These are phyloP conservation scores for Sarcophaga peregrina DNA, from an alignment of 1,140 invertebrate species.

Conservation along the genomic window DNA sequence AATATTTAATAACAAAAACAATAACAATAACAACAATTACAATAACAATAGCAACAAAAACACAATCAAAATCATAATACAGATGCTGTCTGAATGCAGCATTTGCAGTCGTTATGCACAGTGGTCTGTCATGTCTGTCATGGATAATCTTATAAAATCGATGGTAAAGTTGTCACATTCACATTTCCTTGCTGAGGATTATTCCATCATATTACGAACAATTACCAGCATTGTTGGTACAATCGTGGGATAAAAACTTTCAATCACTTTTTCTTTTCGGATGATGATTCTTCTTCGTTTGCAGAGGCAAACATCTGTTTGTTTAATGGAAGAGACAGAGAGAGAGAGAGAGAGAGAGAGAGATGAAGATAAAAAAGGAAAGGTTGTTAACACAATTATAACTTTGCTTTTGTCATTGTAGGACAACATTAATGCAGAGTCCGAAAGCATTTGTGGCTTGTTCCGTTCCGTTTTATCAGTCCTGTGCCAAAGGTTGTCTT, in stretches of 20 bases:
- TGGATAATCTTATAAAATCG: not conserved
- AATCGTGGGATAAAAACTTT: not conserved
- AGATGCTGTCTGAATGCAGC: not conserved
- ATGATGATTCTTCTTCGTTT: too few relatives aligned
- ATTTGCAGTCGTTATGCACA: not conserved
- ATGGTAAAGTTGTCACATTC: not conserved
- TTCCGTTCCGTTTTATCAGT: not conserved
- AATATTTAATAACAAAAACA: not conserved
- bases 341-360: not conserved
- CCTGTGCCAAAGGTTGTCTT: not conserved
- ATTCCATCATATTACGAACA: not conserved
- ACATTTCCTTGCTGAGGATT: not conserved
- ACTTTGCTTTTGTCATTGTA: not conserved
- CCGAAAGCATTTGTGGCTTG: not conserved
- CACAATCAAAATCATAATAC: too few relatives aligned
- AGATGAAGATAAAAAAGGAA: not conserved
- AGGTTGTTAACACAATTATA: slow-evolving; percentile 10
- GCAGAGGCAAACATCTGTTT: not conserved
- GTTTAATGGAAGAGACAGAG: not conserved
- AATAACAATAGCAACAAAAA: too few relatives aligned
- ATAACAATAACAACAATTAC: slow-evolving; percentile 3
- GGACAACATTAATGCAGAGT: too few relatives aligned
- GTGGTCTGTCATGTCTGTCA: not conserved
- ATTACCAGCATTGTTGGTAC: not conserved
- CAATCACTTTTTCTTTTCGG: too few relatives aligned